Conservation (phyloP, 2,888 invertebrate genomes). For the Rapana venosa region DNA sequence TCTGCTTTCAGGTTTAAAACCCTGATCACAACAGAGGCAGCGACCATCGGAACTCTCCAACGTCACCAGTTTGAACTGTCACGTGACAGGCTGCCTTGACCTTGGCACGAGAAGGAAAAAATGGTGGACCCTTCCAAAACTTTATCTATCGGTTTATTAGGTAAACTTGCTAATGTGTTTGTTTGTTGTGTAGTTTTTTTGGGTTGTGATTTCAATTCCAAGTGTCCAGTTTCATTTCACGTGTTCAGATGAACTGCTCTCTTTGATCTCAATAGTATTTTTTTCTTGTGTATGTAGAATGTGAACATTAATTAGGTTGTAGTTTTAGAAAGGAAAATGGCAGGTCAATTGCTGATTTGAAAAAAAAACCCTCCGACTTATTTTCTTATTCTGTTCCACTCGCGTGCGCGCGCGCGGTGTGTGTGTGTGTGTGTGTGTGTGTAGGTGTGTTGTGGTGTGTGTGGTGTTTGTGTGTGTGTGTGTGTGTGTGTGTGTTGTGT, state of each 20-base stretch:
- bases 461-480: not conserved
- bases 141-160: not conserved
- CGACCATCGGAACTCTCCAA: no score
- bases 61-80: no score
- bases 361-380: not conserved
- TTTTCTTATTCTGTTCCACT: not conserved
- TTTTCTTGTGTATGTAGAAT: not conserved
- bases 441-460: not conserved
- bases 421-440: not conserved
- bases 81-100: not conserved
- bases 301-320: not conserved
- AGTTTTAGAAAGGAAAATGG: not conserved
- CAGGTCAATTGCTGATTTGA: not conserved
- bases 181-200: not conserved
- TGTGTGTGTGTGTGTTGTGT: not conserved
- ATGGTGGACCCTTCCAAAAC: not conserved
- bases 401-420: not conserved
- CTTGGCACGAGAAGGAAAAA: not conserved
- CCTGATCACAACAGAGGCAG: no score
- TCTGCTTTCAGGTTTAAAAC: no score
- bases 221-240: not conserved
- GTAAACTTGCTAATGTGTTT: not conserved
- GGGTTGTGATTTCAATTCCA: not conserved
- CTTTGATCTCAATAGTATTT: not conserved
- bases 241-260: not conserved